Percentiles rank a stretch among this genome's conserved stretches.
These are phyloP conservation scores for Caenorhabditis drosophilae DNA, from an alignment of 2,888 invertebrate genomes.

Conservation along the genomic window DNA sequence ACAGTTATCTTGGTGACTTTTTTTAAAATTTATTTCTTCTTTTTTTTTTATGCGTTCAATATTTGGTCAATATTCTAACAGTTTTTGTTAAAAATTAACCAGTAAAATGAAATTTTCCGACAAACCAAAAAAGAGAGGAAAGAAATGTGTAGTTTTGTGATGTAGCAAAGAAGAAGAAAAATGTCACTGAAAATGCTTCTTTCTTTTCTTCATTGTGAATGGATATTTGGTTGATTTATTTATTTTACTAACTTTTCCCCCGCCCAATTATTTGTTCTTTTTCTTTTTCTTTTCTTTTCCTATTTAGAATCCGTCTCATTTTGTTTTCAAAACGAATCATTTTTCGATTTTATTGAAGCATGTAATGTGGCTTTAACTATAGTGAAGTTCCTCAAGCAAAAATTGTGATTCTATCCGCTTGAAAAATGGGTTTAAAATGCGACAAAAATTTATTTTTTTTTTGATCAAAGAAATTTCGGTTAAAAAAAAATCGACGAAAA, in stretches of 20 bases:
- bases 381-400: too few species aligned
- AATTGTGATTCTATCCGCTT: not conserved
- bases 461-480: not conserved
- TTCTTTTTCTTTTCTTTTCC: not conserved
- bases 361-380: too few species aligned
- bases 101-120: too few species aligned
- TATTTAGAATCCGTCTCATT: not conserved
- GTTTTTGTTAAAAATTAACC: too few species aligned
- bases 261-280: conserved; percentile 1
- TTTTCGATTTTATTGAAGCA: too few species aligned
- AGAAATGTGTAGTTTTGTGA: too few species aligned
- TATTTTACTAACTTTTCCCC: conserved; percentile 1
- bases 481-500: not conserved
- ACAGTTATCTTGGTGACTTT: conserved; percentile 90
- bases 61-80: conserved; percentile 8
- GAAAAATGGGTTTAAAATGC: not conserved
- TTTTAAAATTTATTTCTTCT: conserved; percentile 6
- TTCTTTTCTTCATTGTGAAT: too few species aligned
- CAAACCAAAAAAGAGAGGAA: too few species aligned
- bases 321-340: not conserved
- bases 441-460: too few species aligned
- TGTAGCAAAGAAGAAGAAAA: too few species aligned
- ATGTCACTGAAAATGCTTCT: too few species aligned
- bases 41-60: conserved; percentile 11
- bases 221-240: too few species aligned